Evolutionary conservation across 2,888 invertebrate genomes (phyloP).

Genomic region (Drepana falcataria): DNA sequence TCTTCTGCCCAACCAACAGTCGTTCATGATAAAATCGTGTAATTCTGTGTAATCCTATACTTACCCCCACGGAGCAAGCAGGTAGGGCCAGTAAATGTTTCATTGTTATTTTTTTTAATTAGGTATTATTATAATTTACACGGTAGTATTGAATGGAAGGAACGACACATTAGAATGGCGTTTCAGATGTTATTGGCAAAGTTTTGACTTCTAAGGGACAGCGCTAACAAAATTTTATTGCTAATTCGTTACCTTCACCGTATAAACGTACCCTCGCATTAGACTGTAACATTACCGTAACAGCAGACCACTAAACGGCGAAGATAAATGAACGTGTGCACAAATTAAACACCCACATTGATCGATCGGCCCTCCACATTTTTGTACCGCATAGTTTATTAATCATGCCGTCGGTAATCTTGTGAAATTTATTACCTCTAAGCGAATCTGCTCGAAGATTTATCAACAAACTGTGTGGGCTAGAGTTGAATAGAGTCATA

Average conservation of each 20-base stretch:
- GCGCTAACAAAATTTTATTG: not conserved
- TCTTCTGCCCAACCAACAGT: no score
- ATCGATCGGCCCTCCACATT: slow-evolving; percentile 72
- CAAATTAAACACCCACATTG: slow-evolving; percentile 77
- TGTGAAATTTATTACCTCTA: slow-evolving; percentile 76
- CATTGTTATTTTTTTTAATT: no score
- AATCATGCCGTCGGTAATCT: slow-evolving; percentile 70
- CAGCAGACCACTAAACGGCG: slow-evolving; percentile 50
- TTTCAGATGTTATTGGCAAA: no score
- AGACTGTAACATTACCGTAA: slow-evolving; percentile 51
- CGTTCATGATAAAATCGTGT: no score
- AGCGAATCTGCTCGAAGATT: slow-evolving; percentile 72
- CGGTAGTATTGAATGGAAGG: no score
- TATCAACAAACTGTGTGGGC: slow-evolving; percentile 76
- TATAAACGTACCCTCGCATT: slow-evolving; percentile 27
- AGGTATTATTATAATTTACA: no score
- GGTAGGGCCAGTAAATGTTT: no score
- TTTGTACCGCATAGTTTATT: slow-evolving; percentile 66
- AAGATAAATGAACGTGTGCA: slow-evolving; percentile 64
- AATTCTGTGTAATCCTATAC: no score
- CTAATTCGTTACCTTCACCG: slow-evolving; percentile 5
- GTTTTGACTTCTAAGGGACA: not conserved
- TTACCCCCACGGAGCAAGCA: no score
- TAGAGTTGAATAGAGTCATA: slow-evolving; percentile 17
- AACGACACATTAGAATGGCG: no score